Percentiles rank a stretch among this genome's conserved stretches.
phyloP scores from a whole-genome alignment of 1,140 invertebrate species.

The roundworm (Caenorhabditis elegans) region WBcel235 BX284602.5:6538501-6539000 shows the following conservation, averaged over 20 bases:
- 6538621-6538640: background rate
- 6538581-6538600: conserved; percentile 7
- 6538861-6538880: conserved; percentile 25
- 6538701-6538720: background rate
- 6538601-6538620: background rate
- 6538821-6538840: conserved; percentile 36
- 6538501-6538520: conserved; percentile 13
- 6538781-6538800: conserved; percentile 17
- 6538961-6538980: conserved; percentile 37
- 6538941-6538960: conserved; percentile 36
- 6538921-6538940: conserved; percentile 38
- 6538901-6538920: conserved; percentile 16
- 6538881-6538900: background rate
- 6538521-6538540: background rate
- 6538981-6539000: conserved; percentile 45
- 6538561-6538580: conserved; percentile 26
- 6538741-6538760: background rate
- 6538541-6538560: background rate
- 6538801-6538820: conserved; percentile 35
- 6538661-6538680: background rate
- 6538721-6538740: background rate
- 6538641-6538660: background rate
- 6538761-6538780: conserved; percentile 13
- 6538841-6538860: conserved; percentile 21
- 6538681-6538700: background rate